Evolutionary conservation across 2,113 vertebrate genomes (phyloP).

Genomic region (Xyliphius kryptos): DNA sequence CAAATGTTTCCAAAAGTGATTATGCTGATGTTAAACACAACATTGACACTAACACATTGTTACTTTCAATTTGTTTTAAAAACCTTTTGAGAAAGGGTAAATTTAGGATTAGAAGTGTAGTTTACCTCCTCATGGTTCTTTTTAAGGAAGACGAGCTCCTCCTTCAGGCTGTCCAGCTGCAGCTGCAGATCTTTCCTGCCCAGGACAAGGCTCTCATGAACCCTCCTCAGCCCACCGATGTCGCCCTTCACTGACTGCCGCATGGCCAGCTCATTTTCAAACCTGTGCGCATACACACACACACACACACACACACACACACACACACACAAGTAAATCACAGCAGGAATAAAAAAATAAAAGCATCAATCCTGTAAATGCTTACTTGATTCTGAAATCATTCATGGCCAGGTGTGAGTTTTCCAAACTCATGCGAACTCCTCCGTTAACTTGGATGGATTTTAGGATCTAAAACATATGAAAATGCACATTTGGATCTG

Average conservation of each 20-base stretch:
- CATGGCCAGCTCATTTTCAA: constrained; percentile 67
- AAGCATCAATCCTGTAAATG: background rate
- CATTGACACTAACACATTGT: too few relatives aligned
- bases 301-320: background rate
- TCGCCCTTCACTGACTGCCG: constrained; percentile 74
- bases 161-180: constrained; percentile 58
- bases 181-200: constrained; percentile 53
- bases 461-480: constrained; percentile 48
- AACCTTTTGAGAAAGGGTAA: background rate
- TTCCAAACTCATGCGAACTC: constrained; percentile 60
- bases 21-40: too few relatives aligned
- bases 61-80: too few relatives aligned
- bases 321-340: background rate
- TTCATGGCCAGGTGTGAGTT: constrained; percentile 67
- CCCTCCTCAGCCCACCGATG: constrained; percentile 62
- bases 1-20: too few relatives aligned
- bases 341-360: too few relatives aligned
- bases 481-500: background rate
- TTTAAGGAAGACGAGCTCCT: constrained; percentile 59
- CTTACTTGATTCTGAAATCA: constrained; percentile 71
- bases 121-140: constrained; percentile 63
- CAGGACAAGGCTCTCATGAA: constrained; percentile 66
- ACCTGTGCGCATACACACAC: constrained; percentile 43
- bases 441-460: constrained; percentile 53
- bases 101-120: background rate